These are phyloP conservation scores for Syngnathus acus DNA, from an alignment of 2,797 vertebrate genomes.

Conservation along the genomic window DNA sequence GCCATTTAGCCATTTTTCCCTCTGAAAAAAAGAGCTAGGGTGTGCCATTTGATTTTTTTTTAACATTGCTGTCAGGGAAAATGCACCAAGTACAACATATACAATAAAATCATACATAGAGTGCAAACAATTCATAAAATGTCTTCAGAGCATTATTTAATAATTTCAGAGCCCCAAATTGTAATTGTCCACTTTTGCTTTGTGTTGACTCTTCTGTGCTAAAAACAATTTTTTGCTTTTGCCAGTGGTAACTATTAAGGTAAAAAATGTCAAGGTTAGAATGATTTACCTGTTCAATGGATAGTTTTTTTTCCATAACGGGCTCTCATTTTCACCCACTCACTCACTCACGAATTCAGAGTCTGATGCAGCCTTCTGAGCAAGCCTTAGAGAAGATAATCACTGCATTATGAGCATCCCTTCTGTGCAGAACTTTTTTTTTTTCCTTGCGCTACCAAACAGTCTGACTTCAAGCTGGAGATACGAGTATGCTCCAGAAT, in stretches of 20 bases:
- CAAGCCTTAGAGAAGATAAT: conserved; percentile 53
- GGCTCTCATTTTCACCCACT: background rate
- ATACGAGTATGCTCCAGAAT: conserved; percentile 3
- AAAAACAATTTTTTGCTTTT: background rate
- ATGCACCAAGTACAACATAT: no score
- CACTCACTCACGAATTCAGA: conserved; percentile 1
- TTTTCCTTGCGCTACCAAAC: conserved; percentile 29
- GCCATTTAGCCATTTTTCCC: no score
- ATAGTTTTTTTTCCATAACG: background rate
- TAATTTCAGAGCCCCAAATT: no score
- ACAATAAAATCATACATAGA: no score
- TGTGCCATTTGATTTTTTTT: no score
- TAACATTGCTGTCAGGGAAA: no score
- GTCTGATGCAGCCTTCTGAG: conserved; percentile 23
- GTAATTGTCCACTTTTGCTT: no score
- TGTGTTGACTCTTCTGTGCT: background rate
- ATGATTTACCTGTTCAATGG: background rate
- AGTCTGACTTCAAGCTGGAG: conserved; percentile 23
- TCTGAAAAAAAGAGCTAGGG: no score
- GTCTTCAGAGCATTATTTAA: no score
- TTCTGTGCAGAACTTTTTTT: conserved; percentile 30
- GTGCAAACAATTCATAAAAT: no score
- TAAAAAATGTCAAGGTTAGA: background rate
- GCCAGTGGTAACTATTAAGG: background rate
- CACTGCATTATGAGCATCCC: conserved; percentile 27